Base-by-base conservation (phyloP, 2,113 vertebrate species). In the Melanotaenia duboulayi region DNA sequence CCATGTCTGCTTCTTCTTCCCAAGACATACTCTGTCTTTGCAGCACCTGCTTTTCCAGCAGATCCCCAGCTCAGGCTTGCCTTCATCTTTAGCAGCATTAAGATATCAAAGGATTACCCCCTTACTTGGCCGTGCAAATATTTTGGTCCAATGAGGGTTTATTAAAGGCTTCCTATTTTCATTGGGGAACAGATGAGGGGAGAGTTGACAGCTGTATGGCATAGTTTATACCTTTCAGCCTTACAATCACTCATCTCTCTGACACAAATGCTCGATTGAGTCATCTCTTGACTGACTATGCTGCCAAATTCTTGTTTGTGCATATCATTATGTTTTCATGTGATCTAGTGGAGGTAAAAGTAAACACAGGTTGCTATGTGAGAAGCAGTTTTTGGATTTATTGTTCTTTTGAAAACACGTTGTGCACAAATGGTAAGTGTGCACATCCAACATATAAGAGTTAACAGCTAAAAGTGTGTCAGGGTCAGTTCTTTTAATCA, bases 41-140 rank as follows among this genome's bases (percentile, higher is more conserved):
- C 51, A 62, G 52, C 74, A 63, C 22, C 81, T 82, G 66, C 55
- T 50, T 48, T 9, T 78, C 39, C 42, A 54, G 42, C 44, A 37
- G 70, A 49, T 56, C 42, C 76, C 78, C 28, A 42, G 83, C 68
- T 74, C 73, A 75, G 76, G 42, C 85, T 74, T 78, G 79, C 56
- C 77, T 67, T 61, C 50, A 39, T 74, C 69, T 62, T 55, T 44
- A 63, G 60, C 39, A 23, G 58, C 49, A 85, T 87, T 81, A 78
- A 80, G 40, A 68, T 85, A 88, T 83, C 79, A 83, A 87, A 74
- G 60, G 78, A 84, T 90, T 81, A 86, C 52, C 8, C 48, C 46
- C 42, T 20, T 65, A 74, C 64, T 65, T 74, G 2, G 13, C 44
- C n/a, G 25, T 81, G 59, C 63, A 60, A 80, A 86, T 76, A 71